Evolutionary conservation across 1,140 invertebrate genomes (phyloP).

Genomic region (Megalopta genalis): DNA sequence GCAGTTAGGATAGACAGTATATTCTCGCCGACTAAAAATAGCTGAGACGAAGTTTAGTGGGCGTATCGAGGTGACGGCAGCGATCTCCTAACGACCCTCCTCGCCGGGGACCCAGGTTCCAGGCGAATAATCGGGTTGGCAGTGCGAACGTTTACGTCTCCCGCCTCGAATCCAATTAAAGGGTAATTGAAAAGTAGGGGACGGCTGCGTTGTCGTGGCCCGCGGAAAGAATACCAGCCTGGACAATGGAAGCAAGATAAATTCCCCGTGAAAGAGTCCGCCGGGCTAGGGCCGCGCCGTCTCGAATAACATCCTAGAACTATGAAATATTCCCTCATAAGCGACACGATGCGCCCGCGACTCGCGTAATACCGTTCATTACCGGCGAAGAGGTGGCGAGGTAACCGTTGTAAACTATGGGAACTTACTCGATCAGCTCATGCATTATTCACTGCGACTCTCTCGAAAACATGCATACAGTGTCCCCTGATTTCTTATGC

Average conservation of each 20-base stretch:
- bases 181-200: conserved; percentile 25
- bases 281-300: no score
- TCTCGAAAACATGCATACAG: conserved; percentile 47
- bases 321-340: conserved; percentile 69
- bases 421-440: conserved; percentile 59
- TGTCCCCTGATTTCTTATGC: conserved; percentile 11
- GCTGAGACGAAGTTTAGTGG: neutral
- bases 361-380: conserved; percentile 64
- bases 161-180: conserved; percentile 48
- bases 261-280: conserved; percentile 53
- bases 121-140: conserved; percentile 15
- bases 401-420: conserved; percentile 45
- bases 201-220: conserved; percentile 4
- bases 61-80: conserved; percentile 6
- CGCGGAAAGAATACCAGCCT: conserved; percentile 18
- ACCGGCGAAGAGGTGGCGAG: conserved; percentile 39
- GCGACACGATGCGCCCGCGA: conserved; percentile 41
- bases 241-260: conserved; percentile 39
- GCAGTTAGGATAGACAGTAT: neutral
- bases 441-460: conserved; percentile 64
- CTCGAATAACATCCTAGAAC: conserved; percentile 59
- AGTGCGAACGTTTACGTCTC: neutral
- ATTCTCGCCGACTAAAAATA: neutral
- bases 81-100: conserved; percentile 24
- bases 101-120: neutral